phyloP scores from a whole-genome alignment of 2,113 vertebrate genomes.

The Esox niger region DNA sequence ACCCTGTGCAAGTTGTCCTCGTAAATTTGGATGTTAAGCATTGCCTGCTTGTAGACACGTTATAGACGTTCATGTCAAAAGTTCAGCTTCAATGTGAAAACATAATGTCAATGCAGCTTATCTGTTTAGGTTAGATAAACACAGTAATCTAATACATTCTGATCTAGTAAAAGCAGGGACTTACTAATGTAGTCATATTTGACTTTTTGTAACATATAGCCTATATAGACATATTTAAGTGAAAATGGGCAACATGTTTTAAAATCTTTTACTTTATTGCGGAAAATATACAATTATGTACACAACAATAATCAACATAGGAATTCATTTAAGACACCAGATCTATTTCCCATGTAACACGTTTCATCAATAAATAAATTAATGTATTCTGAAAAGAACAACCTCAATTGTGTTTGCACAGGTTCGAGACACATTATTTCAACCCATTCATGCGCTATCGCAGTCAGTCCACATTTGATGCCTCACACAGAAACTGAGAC shows the following conservation, averaged over 20 bases:
- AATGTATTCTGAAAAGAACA: conserved; percentile 80
- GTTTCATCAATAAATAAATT: conserved; percentile 98
- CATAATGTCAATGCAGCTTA: background rate
- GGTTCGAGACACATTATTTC: conserved; percentile 73
- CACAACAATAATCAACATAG: conserved; percentile 95
- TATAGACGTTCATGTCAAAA: background rate
- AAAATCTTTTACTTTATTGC: conserved; percentile 90
- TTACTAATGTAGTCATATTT: background rate
- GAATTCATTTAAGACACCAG: conserved; percentile 93
- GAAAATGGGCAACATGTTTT: conserved; percentile 19
- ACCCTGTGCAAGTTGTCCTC: background rate
- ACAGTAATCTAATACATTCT: background rate
- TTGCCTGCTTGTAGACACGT: background rate
- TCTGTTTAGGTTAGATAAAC: background rate
- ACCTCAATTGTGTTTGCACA: conserved; percentile 68
- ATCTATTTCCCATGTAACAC: conserved; percentile 88
- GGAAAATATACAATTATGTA: conserved; percentile 98
- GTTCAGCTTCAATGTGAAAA: no score
- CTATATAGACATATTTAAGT: no score
- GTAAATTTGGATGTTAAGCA: background rate
- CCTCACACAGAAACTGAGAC: conserved; percentile 44
- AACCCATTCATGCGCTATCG: conserved; percentile 53
- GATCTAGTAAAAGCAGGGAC: background rate
- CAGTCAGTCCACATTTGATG: conserved; percentile 53
- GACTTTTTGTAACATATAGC: background rate